These are phyloP conservation scores for Marcusenius ussheri DNA, from an alignment of 2,113 vertebrate species.

Conservation along the genomic window DNA sequence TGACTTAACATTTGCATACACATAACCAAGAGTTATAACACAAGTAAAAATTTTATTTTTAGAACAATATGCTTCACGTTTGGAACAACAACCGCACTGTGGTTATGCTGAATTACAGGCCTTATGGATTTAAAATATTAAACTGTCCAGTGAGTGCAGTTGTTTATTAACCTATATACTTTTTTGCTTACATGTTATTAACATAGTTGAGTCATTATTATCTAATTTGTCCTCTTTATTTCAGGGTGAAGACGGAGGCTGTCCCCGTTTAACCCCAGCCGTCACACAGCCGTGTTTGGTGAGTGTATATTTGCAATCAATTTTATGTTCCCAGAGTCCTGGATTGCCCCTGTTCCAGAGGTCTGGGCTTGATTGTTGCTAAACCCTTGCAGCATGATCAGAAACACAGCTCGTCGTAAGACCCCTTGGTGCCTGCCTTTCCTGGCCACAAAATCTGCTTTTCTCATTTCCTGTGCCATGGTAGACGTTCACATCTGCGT, in stretches of 20 bases:
- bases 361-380: background rate
- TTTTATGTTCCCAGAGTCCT: slow-evolving; percentile 1
- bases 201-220: background rate
- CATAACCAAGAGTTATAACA: background rate
- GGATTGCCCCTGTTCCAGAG: background rate
- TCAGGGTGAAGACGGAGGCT: background rate
- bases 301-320: slow-evolving; percentile 9
- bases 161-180: background rate
- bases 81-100: background rate
- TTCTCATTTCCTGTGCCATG: slow-evolving; percentile 6
- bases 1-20: slow-evolving; percentile 8
- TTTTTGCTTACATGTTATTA: background rate
- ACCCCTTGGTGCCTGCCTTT: background rate
- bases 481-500: background rate
- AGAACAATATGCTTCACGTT: background rate
- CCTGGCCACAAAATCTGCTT: background rate
- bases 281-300: background rate
- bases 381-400: background rate
- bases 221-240: slow-evolving; percentile 3
- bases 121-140: background rate
- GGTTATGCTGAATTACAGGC: background rate
- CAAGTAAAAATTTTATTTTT: background rate
- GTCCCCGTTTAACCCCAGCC: background rate
- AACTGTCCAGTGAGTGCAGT: background rate
- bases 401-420: background rate